phyloP scores from a whole-genome alignment of 2,888 invertebrate species.

The Fragum sueziense region DNA sequence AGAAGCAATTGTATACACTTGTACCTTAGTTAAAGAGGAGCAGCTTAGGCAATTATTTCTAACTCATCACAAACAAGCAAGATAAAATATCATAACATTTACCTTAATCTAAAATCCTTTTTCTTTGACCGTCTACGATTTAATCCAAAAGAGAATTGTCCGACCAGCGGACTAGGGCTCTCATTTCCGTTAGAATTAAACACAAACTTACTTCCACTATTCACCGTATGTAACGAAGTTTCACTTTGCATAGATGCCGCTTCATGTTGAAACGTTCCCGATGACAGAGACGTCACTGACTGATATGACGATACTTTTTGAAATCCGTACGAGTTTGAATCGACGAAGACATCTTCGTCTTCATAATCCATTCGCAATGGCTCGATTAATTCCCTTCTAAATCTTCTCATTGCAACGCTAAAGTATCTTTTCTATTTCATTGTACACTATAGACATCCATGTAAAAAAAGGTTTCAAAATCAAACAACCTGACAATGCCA shows the following conservation, averaged over 20 bases:
- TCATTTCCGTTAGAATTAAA: slow-evolving; percentile 21
- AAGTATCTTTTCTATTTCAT: no score
- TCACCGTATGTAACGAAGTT: background rate
- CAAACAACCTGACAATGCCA: no score
- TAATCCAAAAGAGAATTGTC: slow-evolving; percentile 36
- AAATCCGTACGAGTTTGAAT: slow-evolving; percentile 39
- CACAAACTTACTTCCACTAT: slow-evolving; percentile 18
- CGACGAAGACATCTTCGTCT: slow-evolving; percentile 57
- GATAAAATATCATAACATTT: background rate
- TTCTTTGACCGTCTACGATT: slow-evolving; percentile 37
- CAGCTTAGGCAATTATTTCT: no score
- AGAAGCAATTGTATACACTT: no score
- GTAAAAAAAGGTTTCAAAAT: no score
- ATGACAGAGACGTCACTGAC: slow-evolving; percentile 9
- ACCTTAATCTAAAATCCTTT: slow-evolving; percentile 36
- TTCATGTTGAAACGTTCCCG: slow-evolving; percentile 7
- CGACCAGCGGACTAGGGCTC: background rate
- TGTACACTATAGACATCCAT: no score
- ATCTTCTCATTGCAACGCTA: slow-evolving; percentile 32
- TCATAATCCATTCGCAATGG: slow-evolving; percentile 57
- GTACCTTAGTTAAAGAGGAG: no score
- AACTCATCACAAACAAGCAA: no score
- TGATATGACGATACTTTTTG: slow-evolving; percentile 13
- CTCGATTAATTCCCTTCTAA: slow-evolving; percentile 24
- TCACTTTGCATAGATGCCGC: slow-evolving; percentile 22